A percentile compares a stretch with the other conserved stretches of the same genome.
phyloP scores from a whole-genome alignment of 2,797 vertebrate genomes.

The Clarias pachynema region DNA sequence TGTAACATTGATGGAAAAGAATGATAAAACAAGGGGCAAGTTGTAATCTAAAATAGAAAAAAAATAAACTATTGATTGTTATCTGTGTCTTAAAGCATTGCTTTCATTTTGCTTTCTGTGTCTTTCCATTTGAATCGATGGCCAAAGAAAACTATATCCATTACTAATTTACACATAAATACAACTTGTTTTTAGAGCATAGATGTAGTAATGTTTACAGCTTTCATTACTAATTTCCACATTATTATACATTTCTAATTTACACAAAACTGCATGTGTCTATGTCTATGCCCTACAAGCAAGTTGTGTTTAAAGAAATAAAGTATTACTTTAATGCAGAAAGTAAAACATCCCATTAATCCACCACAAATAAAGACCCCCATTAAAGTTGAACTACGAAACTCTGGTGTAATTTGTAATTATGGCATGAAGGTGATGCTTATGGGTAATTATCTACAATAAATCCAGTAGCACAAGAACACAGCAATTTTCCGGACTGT shows the following conservation, averaged over 20 bases:
- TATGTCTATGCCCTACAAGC: background rate
- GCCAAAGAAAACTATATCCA: background rate
- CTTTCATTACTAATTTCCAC: no score
- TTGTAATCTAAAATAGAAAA: background rate
- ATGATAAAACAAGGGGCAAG: background rate
- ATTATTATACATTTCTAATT: background rate
- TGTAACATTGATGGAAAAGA: background rate
- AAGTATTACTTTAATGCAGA: background rate
- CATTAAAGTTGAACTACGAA: constrained; percentile 1
- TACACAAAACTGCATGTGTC: background rate
- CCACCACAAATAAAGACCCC: background rate
- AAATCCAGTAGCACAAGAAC: background rate
- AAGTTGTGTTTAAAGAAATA: background rate
- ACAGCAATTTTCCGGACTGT: background rate
- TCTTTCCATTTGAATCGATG: background rate
- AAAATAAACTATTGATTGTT: background rate
- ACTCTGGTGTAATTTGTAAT: background rate
- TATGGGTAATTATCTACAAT: background rate
- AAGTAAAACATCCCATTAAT: background rate
- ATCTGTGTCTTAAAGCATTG: background rate
- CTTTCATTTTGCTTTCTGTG: background rate
- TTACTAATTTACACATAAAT: background rate
- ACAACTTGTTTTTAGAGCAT: background rate
- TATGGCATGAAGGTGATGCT: background rate
- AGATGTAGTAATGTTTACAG: no score